Conservation (phyloP, 1,140 invertebrate genomes). For the Ridgeia piscesae region DNA sequence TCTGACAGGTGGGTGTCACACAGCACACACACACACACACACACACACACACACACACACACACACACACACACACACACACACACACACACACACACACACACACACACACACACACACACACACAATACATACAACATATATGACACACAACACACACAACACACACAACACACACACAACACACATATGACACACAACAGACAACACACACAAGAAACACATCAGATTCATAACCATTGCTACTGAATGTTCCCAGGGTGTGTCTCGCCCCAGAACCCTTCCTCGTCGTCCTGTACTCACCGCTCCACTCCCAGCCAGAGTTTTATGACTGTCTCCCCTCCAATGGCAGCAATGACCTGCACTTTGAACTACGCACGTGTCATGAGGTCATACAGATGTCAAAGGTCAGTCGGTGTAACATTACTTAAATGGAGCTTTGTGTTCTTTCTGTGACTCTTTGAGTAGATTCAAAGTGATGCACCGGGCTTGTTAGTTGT, state of each 20-base stretch:
- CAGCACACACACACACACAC: no score
- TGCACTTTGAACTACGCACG: conserved; percentile 44
- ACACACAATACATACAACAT: neutral
- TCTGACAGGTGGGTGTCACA: no score
- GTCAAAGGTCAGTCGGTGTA: conserved; percentile 39
- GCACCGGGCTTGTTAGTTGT: no score
- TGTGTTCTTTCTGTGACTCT: neutral
- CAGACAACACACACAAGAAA: no score
- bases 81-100: neutral
- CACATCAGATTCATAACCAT: no score
- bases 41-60: no score
- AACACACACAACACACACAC: no score
- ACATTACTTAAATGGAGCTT: neutral
- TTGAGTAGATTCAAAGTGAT: neutral
- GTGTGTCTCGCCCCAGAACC: conserved; percentile 49
- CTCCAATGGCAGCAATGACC: conserved; percentile 33
- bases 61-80: neutral
- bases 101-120: neutral
- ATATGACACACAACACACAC: no score
- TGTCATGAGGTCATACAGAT: conserved; percentile 48
- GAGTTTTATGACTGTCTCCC: conserved; percentile 50
- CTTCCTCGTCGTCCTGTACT: conserved; percentile 52
- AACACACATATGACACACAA: no score
- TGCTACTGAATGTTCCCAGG: conserved; percentile 34
- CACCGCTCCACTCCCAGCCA: conserved; percentile 48